Evolutionary conservation across 2,113 vertebrate genomes (phyloP), one percentile per base, ranked within the genome.

Genomic region (Corythoichthys intestinalis): DNA sequence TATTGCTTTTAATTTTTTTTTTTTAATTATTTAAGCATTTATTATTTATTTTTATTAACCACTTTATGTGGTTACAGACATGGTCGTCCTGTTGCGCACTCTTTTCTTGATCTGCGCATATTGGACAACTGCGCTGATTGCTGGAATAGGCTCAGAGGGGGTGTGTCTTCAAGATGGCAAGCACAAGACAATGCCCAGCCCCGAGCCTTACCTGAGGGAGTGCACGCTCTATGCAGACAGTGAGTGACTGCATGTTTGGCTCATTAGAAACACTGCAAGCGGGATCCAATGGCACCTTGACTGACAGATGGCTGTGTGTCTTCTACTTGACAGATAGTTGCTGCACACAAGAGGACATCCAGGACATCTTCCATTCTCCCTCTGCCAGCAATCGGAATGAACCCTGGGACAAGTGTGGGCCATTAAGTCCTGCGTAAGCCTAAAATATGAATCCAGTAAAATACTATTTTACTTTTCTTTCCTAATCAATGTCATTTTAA

Each of bases 391-490:
- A 83, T 58, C 84, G 86, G 49, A 89, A 87, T 20, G 70, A 87
- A 49, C 83, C 74, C 10, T 93, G 92, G 89, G 88, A 92, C 71
- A 87, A 73, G 61, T 95, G 94, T 76, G 90, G 90, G 0, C 44
- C 63, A 2, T 86, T 90, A 38, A 94, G 90, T 70, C 66, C 87
- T 1, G 74, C 80, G 94, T 95, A 78, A 92, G 93, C 8, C 35
- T 38, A 2, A 28, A 17, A 7, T 6, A 49, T 13, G 28, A 5
- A 47, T 39, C 7, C 37, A 60, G 37, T 15, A 14, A 34, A 58
- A 28, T 4, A 28, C 17, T 4, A 50, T 14, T 4, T 14, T 17
- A 50, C 14, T 15, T 2, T 15, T 12, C 14, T 50, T 44, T 8
- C 41, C 41, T 44, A 44, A 7, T 5, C 41, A 44, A 44, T 44